These are phyloP conservation scores for Notamacropus eugenii DNA, from an alignment of 2,797 vertebrate genomes.

Conservation along the genomic window DNA sequence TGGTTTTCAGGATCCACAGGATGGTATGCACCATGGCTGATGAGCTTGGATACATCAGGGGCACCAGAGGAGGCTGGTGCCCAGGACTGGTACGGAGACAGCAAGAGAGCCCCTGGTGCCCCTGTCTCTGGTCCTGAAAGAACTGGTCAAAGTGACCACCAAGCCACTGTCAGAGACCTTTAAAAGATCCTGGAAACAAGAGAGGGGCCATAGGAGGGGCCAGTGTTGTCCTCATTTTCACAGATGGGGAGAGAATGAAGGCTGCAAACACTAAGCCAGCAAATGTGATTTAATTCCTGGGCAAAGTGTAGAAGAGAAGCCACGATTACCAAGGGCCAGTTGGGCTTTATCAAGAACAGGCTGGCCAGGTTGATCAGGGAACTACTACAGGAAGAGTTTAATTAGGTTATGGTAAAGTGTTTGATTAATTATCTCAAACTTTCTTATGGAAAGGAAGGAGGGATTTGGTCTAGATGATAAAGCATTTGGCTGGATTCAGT, in stretches of 20 bases:
- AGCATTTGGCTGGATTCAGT: background rate
- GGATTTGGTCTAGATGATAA: background rate
- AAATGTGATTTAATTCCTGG: background rate
- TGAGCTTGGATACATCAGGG: too few relatives aligned
- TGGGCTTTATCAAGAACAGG: background rate
- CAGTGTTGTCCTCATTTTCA: background rate
- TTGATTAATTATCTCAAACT: background rate
- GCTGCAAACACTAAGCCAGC: background rate
- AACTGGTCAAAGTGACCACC: too few relatives aligned
- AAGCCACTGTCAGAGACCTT: too few relatives aligned
- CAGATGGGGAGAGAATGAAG: background rate
- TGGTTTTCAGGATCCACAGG: background rate
- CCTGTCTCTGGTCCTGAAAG: background rate
- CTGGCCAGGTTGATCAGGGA: background rate
- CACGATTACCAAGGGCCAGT: background rate
- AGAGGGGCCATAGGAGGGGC: background rate
- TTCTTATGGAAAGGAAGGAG: background rate
- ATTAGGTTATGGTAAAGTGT: background rate
- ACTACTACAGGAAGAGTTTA: background rate
- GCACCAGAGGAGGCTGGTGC: background rate
- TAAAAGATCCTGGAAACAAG: background rate
- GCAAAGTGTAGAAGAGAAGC: background rate
- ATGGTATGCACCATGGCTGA: too few relatives aligned
- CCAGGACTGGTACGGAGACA: background rate
- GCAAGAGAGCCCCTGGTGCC: background rate